phyloP scores from a whole-genome alignment of 2,113 vertebrate species.

The Gymnorhina tibicen region DNA sequence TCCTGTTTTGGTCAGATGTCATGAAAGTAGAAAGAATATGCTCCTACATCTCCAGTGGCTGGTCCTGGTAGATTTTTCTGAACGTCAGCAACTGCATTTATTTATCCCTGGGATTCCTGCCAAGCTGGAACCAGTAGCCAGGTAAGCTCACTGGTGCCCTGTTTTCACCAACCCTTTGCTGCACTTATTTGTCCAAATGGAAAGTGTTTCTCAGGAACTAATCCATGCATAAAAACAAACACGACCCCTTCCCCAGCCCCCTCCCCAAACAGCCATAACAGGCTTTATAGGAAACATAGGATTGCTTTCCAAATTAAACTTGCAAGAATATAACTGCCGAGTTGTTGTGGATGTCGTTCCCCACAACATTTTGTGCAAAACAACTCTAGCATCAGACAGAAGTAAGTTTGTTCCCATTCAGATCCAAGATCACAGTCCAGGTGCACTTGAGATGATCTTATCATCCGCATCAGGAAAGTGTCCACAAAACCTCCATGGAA shows the following conservation, averaged over 20 bases:
- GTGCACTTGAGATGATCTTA: slow-evolving; percentile 78
- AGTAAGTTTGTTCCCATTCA: slow-evolving; percentile 71
- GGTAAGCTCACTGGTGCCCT: slow-evolving; percentile 73
- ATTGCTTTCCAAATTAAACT: slow-evolving; percentile 73
- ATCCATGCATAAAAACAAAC: background rate
- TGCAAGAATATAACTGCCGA: slow-evolving; percentile 59
- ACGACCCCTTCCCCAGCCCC: slow-evolving; percentile 20
- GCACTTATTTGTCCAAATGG: slow-evolving; percentile 78
- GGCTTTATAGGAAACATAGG: slow-evolving; percentile 81
- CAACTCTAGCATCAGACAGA: slow-evolving; percentile 47
- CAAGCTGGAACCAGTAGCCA: slow-evolving; percentile 80
- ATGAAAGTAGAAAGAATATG: background rate
- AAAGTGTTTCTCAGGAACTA: slow-evolving; percentile 74
- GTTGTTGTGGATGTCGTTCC: background rate
- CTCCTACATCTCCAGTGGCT: slow-evolving; percentile 18
- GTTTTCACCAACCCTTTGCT: slow-evolving; percentile 71
- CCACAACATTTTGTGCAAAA: slow-evolving; percentile 24
- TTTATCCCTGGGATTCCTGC: slow-evolving; percentile 72
- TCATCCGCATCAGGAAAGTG: slow-evolving; percentile 66
- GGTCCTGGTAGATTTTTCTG: slow-evolving; percentile 77
- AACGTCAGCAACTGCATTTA: slow-evolving; percentile 73
- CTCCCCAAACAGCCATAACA: slow-evolving; percentile 65
- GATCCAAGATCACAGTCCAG: slow-evolving; percentile 53
- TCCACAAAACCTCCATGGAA: slow-evolving; percentile 38
- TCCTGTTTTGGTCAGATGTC: background rate